Evolutionary conservation across 2,888 invertebrate genomes (phyloP), one percentile per base, ranked within the genome.

Genomic region (Heliconius erato): DNA sequence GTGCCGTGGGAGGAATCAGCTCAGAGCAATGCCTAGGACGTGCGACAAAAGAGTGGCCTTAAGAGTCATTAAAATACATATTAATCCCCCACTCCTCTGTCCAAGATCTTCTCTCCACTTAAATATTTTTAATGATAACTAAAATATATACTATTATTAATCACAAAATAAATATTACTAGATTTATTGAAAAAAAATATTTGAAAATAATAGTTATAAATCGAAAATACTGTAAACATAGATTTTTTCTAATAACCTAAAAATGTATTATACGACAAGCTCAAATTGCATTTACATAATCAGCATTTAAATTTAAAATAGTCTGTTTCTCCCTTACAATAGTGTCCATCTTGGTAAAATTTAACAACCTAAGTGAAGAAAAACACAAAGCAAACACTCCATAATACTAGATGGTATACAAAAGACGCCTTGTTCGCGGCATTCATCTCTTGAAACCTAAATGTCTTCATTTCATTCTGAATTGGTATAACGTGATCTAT

Each of bases 401-500:
- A 94, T 91, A 93, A 88, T 67, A 91, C 86, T n/a, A 86, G 78
- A 71, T 82, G 79, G n/a, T 84, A 80, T 84, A 91, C 85, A 79
- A 89, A 85, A 67, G 79, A 72, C 12, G 40, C 68, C 28, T 87
- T 88, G 83, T 86, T 87, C 85, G 90, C 91, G 63, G 90, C 89
- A 87, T 91, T 95, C 83, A 90, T 90, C 85, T 93, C 95, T 78
- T 93, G 92, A 89, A 92, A 94, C 88, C 95, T 91, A 87, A 91
- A 95, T 26, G 93, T 95, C 89, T 95, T 95, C 95, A 95, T 96
- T 89, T 95, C 95, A 86, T 95, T 95, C 86, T 95, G 95, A 68
- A 95, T 90, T 77, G 95, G 95, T 87, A 94, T 94, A 54, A 95
- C 90, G 59, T 94, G 94, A 84, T 95, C 95, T 79, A 94, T 90